A percentile compares a stretch with the other conserved stretches of the same genome.
These are phyloP conservation scores for Ctenopoma kingsleyae DNA, from an alignment of 2,797 vertebrate genomes.

Conservation along the genomic window DNA sequence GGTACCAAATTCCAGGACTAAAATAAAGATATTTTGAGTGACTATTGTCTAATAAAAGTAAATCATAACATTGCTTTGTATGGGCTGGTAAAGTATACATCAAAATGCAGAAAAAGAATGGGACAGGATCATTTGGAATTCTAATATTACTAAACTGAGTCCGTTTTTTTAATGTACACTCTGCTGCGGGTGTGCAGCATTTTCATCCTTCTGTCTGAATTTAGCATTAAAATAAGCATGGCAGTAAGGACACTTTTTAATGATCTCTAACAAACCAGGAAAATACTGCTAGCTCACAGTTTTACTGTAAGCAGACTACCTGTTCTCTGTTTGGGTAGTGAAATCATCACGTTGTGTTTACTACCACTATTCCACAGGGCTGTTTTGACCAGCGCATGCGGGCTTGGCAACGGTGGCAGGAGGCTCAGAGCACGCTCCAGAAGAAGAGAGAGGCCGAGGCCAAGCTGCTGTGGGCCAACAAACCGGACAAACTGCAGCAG, in stretches of 20 bases:
- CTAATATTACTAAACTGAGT: no score
- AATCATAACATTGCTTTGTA: neutral
- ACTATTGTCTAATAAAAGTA: neutral
- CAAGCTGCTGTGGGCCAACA: conserved; percentile 96
- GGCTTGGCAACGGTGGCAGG: conserved; percentile 96
- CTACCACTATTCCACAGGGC: conserved; percentile 78
- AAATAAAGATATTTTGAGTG: neutral
- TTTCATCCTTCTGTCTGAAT: neutral
- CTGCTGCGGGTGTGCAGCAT: neutral
- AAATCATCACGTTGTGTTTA: neutral
- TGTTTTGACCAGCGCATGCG: conserved; percentile 96
- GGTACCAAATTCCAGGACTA: neutral
- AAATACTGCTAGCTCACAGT: neutral
- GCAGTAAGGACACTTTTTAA: no score
- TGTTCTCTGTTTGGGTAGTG: conserved; percentile 1
- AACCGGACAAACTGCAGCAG: conserved; percentile 96
- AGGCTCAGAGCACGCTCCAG: conserved; percentile 92
- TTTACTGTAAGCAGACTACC: neutral
- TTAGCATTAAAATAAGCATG: no score
- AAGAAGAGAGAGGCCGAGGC: conserved; percentile 96
- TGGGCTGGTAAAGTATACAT: neutral
- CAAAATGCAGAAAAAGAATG: neutral
- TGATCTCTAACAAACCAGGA: neutral
- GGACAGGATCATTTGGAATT: neutral
- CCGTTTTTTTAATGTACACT: neutral